Conservation (phyloP, 2,113 vertebrate genomes). For the Oreotragus oreotragus region DNA sequence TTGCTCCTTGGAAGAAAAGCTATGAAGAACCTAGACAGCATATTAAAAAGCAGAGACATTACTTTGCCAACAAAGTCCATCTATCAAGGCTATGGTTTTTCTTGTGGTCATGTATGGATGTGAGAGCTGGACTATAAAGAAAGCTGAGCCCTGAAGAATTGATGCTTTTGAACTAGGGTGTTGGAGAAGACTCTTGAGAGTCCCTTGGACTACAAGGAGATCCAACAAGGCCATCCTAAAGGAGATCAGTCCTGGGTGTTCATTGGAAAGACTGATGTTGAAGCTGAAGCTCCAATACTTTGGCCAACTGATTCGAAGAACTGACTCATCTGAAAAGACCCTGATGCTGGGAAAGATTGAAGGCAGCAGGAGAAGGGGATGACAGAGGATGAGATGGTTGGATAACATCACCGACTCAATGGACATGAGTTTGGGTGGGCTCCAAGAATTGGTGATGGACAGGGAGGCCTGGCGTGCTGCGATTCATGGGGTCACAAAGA, state of each 20-base stretch:
- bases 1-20: neutral
- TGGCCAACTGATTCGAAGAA: neutral
- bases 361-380: rapidly evolving
- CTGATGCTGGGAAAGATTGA: neutral
- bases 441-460: neutral
- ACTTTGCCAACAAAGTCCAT: neutral
- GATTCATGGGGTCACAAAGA: neutral
- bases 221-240: neutral
- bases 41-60: neutral
- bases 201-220: neutral
- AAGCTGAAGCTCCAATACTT: neutral
- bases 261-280: neutral
- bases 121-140: neutral
- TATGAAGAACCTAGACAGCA: neutral
- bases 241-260: neutral
- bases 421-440: neutral
- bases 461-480: neutral
- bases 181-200: neutral
- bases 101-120: neutral
- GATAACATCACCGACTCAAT: neutral
- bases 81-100: neutral
- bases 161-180: neutral
- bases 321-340: neutral
- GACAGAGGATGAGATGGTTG: neutral
- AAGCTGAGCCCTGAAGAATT: neutral